Percentiles rank a stretch among this genome's conserved stretches.
Conservation (phyloP, 2,113 vertebrate species). For the Rhegmatorhina hoffmannsi region DNA sequence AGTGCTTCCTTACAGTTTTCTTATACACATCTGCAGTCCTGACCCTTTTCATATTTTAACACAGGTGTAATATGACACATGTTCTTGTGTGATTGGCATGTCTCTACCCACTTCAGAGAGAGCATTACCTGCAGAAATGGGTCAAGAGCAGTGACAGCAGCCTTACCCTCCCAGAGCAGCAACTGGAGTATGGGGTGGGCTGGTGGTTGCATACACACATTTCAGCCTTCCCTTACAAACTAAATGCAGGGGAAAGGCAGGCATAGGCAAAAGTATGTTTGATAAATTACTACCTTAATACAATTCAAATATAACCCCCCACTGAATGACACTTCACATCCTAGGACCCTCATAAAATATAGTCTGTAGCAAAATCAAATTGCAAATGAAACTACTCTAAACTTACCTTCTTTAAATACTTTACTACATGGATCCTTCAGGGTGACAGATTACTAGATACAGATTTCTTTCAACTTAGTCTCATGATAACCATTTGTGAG, state of each 20-base stretch:
- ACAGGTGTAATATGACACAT: background rate
- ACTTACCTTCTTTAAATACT: conserved; percentile 47
- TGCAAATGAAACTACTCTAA: conserved; percentile 39
- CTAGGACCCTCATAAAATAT: background rate
- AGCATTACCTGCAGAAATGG: background rate
- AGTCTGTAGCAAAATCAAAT: conserved; percentile 25
- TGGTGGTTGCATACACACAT: background rate
- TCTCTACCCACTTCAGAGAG: background rate
- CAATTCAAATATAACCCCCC: background rate
- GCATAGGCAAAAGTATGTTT: background rate
- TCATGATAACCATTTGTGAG: conserved; percentile 40
- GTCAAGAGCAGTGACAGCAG: background rate
- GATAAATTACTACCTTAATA: background rate
- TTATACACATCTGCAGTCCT: background rate
- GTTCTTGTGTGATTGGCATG: background rate
- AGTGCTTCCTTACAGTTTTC: background rate
- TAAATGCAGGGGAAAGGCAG: background rate
- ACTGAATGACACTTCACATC: background rate
- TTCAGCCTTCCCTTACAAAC: background rate
- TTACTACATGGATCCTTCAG: conserved; percentile 52
- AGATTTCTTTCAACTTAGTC: conserved; percentile 40
- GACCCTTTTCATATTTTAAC: background rate
- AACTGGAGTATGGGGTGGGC: fast-evolving
- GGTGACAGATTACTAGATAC: conserved; percentile 30
- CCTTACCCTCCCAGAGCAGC: fast-evolving